These are phyloP conservation scores for Epinephelus malabaricus DNA, from an alignment of 2,797 vertebrate genomes.

Conservation along the genomic window DNA sequence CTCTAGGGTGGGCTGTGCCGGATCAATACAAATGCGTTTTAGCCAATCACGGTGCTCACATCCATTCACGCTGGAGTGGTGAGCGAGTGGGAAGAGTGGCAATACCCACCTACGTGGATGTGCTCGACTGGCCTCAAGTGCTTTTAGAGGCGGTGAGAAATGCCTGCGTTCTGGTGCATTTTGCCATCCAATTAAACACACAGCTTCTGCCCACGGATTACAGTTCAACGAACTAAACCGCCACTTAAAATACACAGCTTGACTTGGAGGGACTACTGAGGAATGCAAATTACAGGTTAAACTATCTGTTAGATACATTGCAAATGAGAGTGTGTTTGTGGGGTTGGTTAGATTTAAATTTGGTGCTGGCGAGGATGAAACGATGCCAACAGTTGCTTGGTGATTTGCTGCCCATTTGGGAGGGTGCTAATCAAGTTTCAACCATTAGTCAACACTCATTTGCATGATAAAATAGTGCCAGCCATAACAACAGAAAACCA, in stretches of 20 bases:
- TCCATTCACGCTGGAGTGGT: constrained; percentile 61
- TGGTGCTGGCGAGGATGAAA: constrained; percentile 40
- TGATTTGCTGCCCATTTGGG: constrained; percentile 78
- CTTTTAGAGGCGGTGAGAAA: constrained; percentile 70
- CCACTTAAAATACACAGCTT: constrained; percentile 49
- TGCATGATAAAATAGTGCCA: constrained; percentile 82
- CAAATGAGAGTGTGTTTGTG: constrained; percentile 21
- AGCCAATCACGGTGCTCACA: constrained; percentile 67
- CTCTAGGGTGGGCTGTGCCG: constrained; percentile 65
- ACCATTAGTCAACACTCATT: constrained; percentile 80
- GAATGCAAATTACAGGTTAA: constrained; percentile 52
- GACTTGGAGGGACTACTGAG: constrained; percentile 21
- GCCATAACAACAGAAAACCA: constrained; percentile 79
- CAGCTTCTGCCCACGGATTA: constrained; percentile 50
- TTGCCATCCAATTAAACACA: constrained; percentile 64
- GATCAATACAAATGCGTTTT: constrained; percentile 71
- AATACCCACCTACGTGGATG: constrained; percentile 67
- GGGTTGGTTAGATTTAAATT: constrained; percentile 42
- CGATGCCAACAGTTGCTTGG: constrained; percentile 51
- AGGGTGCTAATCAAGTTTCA: constrained; percentile 79
- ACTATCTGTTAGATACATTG: constrained; percentile 6
- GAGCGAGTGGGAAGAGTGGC: constrained; percentile 61
- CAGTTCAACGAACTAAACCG: constrained; percentile 50
- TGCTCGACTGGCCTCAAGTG: constrained; percentile 66
- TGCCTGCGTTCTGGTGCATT: constrained; percentile 46